phyloP scores from a whole-genome alignment of 2,113 vertebrate genomes.

The Hemiscyllium ocellatum region DNA sequence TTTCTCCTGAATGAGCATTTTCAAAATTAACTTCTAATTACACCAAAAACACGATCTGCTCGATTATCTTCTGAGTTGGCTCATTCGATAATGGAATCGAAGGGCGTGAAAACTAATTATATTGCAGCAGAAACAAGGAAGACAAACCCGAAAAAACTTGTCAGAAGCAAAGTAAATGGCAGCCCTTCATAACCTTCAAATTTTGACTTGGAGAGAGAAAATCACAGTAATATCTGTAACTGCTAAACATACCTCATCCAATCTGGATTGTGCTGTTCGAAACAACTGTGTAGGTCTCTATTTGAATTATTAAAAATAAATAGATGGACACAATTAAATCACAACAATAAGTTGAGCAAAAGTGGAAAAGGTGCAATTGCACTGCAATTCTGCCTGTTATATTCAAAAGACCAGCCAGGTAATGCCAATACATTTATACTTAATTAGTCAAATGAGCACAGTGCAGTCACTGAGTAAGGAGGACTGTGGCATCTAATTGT shows the following conservation, averaged over 20 bases:
- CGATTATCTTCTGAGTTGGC: not conserved
- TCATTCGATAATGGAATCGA: not conserved
- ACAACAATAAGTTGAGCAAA: not conserved
- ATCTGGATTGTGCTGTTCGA: not conserved
- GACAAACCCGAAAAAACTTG: not conserved
- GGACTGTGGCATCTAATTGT: not conserved
- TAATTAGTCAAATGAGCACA: constrained; percentile 1
- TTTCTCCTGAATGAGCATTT: not conserved
- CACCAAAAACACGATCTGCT: not conserved
- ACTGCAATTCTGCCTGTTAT: not conserved
- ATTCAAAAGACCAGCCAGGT: not conserved
- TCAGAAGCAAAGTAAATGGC: not conserved
- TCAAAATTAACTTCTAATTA: not conserved
- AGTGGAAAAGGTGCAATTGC: not conserved
- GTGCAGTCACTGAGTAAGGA: not conserved
- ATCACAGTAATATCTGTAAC: not conserved
- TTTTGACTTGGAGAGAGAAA: not conserved
- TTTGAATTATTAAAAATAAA: not conserved
- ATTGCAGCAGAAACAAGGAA: not conserved
- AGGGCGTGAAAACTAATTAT: not conserved
- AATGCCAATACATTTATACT: not conserved
- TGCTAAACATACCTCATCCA: not conserved
- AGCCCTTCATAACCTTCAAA: not conserved
- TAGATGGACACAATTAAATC: not conserved
- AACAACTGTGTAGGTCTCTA: not conserved